A percentile compares a stretch with the other conserved stretches of the same genome.
These are phyloP conservation scores for Aphelocoma coerulescens DNA, from an alignment of 2,113 vertebrate species.

Conservation along the genomic window DNA sequence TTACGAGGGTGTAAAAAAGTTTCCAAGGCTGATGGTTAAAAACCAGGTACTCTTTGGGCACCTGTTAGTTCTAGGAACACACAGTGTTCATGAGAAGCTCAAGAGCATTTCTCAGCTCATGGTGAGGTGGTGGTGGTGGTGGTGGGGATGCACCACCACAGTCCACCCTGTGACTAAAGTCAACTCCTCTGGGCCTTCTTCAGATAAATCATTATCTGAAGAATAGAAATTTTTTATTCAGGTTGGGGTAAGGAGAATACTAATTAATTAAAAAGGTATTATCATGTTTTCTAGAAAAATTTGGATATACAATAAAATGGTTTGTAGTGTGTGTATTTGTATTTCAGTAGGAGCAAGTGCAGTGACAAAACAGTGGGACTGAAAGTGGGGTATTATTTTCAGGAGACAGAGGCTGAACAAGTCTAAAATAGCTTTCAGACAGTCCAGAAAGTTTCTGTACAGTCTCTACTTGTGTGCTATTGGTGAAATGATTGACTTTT, in stretches of 20 bases:
- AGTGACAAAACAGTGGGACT: neutral
- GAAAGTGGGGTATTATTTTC: neutral
- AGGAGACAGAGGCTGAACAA: neutral
- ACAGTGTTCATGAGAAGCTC: neutral
- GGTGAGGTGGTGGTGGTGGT: neutral
- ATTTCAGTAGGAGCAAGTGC: neutral
- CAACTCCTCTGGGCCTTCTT: neutral
- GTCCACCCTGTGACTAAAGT: fast-evolving
- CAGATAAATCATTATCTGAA: neutral
- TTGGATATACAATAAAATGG: neutral
- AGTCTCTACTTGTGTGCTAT: neutral
- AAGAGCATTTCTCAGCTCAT: neutral
- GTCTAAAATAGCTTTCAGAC: neutral
- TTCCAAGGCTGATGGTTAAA: neutral
- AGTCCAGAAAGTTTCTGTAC: neutral
- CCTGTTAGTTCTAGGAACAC: neutral
- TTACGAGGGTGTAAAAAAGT: neutral
- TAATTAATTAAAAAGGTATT: neutral
- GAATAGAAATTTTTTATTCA: neutral
- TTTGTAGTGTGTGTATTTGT: neutral
- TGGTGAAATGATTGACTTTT: neutral
- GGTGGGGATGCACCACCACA: neutral
- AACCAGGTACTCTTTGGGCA: neutral
- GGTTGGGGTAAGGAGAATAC: neutral
- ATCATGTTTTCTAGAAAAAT: neutral